These are phyloP conservation scores for Pyralis farinalis DNA, from an alignment of 2,888 invertebrate species.

Conservation along the genomic window DNA sequence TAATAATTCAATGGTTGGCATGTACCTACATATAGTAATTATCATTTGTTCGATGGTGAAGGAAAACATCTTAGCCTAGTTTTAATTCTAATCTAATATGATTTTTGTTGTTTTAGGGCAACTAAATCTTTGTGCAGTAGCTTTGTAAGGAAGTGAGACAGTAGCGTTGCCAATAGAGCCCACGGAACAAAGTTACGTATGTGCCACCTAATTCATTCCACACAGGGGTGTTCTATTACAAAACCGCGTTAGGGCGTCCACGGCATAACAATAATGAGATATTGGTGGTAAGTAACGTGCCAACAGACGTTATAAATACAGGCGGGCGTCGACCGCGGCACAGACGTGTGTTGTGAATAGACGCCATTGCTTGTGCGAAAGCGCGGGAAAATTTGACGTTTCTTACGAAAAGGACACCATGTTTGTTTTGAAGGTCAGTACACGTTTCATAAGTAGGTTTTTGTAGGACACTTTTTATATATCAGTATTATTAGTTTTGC, in stretches of 20 bases:
- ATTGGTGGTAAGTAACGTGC: constrained; percentile 57
- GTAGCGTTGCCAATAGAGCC: too few species aligned
- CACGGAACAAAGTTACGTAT: neutral
- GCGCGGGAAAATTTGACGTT: constrained; percentile 65
- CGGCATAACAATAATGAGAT: constrained; percentile 57
- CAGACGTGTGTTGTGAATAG: constrained; percentile 55
- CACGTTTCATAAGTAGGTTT: too few species aligned
- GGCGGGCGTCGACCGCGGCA: constrained; percentile 43
- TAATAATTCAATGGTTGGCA: too few species aligned
- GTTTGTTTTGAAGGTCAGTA: constrained; percentile 73
- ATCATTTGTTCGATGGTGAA: too few species aligned
- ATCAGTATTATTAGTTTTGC: too few species aligned
- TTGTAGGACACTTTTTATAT: too few species aligned
- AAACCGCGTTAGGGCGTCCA: constrained; percentile 57
- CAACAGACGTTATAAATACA: constrained; percentile 72
- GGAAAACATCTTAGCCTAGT: too few species aligned
- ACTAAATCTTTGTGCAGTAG: too few species aligned
- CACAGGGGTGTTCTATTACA: constrained; percentile 58
- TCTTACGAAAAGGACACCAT: constrained; percentile 37
- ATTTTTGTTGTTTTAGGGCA: too few species aligned
- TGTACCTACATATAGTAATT: too few species aligned
- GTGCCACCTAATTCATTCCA: constrained; percentile 3
- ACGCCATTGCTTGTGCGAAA: constrained; percentile 48
- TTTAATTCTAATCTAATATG: too few species aligned
- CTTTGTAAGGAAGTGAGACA: too few species aligned